Evolutionary conservation across 2,797 vertebrate species (phyloP).

Genomic region (Galagoides demidoff): DNA sequence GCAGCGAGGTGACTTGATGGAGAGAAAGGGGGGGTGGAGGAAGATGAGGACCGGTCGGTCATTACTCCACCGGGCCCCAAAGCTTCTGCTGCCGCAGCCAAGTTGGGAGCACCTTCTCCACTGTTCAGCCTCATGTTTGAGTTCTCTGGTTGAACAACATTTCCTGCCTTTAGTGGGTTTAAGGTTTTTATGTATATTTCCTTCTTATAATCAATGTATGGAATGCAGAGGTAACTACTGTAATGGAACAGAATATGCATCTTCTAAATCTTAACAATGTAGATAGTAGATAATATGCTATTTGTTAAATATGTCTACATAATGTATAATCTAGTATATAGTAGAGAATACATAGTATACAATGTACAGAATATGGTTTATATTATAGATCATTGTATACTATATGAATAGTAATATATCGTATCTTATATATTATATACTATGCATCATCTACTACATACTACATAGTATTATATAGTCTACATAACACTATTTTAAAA

Average conservation of each 20-base stretch:
- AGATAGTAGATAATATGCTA: background rate
- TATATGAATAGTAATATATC: background rate
- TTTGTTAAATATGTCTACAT: background rate
- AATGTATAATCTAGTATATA: background rate
- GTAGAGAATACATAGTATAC: background rate
- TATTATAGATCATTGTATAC: background rate
- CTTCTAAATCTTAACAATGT: background rate
- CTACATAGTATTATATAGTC: background rate
- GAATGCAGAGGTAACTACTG: background rate
- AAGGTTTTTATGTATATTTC: background rate
- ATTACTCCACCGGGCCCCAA: accelerated
- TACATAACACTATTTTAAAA: background rate
- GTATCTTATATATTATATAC: background rate
- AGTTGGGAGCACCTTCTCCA: background rate
- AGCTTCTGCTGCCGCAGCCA: background rate
- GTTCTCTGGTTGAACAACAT: background rate
- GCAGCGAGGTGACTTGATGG: background rate
- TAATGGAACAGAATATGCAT: background rate
- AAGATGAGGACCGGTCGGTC: accelerated
- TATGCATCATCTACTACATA: background rate
- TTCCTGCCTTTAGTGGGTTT: background rate
- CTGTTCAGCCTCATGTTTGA: background rate
- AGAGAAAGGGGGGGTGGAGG: background rate
- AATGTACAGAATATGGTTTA: background rate
- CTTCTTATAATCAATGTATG: background rate